Base-by-base conservation (phyloP, 35 echinoderm and acorn worm genomes). In the Acanthaster planci region DNA sequence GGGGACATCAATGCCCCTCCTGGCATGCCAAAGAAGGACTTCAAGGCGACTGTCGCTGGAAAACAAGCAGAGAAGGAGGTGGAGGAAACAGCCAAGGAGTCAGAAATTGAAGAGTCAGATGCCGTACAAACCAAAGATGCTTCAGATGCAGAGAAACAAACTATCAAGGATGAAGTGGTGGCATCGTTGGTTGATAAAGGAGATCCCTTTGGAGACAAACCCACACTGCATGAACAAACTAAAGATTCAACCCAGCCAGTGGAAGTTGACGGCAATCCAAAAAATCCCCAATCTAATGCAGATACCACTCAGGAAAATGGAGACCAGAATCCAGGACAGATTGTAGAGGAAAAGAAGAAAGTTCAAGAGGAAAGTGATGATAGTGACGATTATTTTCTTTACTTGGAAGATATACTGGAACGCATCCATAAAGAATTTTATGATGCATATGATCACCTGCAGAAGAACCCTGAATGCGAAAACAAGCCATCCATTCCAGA, bases 1-100 rank as follows among this genome's bases (percentile, higher is more conserved):
- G 92, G 92, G 0, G 96, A 99, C 55, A 99, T 99, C 37, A 99
- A 99, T 72, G 80, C 92, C 19, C 96, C 96, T 31, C 82, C 89
- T 47, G 90, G 86, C 21, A 15, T 97, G 0, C 26, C 84, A 64
- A 50, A 39, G 26, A 82, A 38, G 52, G 86, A 59, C 36, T 78
- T 34, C 21, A 54, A 38, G 31, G 30, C 16, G 15, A 27, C 16
- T 50, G 23, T 19, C 4, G 77, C 30, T 15, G 36, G 23, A 42
- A n/a, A 50, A 39, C 37, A 31, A 1, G 17, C 77, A 0, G 77
- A 79, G 40, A 40, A 86, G 60, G 37, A 76, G 40, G 34, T 76
- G 39, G 59, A 77, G 37, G 40, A 86, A 15, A 50, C 84, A 17
- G 29, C 19, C 8, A 77, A 39, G 40, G 84, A 77, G 32, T 32